phyloP scores from a whole-genome alignment of 2,113 vertebrate species.

The Sminthopsis crassicaudata region DNA sequence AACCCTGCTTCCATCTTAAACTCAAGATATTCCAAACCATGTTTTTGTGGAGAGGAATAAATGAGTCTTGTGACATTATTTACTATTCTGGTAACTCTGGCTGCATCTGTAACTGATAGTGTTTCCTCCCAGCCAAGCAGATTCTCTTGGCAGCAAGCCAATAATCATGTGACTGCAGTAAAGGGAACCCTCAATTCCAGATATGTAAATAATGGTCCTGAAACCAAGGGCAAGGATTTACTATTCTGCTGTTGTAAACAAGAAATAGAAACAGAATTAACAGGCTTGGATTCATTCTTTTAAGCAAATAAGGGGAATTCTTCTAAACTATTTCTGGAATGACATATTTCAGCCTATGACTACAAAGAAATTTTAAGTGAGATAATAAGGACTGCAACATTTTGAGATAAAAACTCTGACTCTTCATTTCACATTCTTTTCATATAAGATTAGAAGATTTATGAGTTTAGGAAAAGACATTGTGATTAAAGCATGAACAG shows the following conservation, averaged over 20 bases:
- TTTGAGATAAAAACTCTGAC: constrained; percentile 5
- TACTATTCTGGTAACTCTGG: constrained; percentile 92
- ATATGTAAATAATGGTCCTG: constrained; percentile 74
- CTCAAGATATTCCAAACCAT: constrained; percentile 85
- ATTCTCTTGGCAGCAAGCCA: constrained; percentile 84
- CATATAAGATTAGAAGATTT: background rate
- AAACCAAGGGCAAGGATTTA: constrained; percentile 77
- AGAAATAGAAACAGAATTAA: background rate
- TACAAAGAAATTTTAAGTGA: background rate
- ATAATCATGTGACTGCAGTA: constrained; percentile 87
- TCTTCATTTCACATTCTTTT: background rate
- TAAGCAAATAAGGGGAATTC: constrained; percentile 30
- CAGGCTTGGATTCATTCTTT: constrained; percentile 26
- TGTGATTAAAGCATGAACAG: constrained; percentile 10
- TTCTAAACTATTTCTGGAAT: constrained; percentile 8
- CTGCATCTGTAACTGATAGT: constrained; percentile 87
- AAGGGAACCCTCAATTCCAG: constrained; percentile 83
- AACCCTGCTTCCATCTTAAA: constrained; percentile 65
- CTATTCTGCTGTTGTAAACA: constrained; percentile 42
- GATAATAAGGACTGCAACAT: background rate
- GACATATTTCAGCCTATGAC: constrained; percentile 2
- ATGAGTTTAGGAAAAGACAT: background rate
- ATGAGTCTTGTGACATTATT: constrained; percentile 87
- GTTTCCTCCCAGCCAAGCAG: constrained; percentile 84
- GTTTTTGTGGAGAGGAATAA: constrained; percentile 84